Evolutionary conservation across 1,140 invertebrate genomes (phyloP).

Genomic region (Coelopa frigida): DNA sequence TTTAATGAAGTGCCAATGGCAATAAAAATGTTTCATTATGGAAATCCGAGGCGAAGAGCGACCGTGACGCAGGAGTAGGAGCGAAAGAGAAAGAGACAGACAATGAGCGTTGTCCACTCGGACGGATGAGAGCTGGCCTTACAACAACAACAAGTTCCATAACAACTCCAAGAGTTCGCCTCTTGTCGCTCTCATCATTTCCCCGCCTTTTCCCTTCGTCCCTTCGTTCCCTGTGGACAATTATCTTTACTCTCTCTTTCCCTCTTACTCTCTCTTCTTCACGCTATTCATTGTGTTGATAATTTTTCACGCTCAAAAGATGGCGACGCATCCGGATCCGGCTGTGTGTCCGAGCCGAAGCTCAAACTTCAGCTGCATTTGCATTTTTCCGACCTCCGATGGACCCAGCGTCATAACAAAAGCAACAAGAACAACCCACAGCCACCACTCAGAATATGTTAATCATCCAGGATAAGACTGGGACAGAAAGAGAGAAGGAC

Average conservation of each 20-base stretch:
- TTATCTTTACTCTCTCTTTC: no score
- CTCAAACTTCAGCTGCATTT: neutral
- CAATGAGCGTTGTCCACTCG: neutral
- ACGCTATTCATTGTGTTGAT: neutral
- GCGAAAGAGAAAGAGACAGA: neutral
- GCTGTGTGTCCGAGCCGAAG: neutral
- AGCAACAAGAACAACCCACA: no score
- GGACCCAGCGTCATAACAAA: no score
- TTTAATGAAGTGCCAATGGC: conserved; percentile 15
- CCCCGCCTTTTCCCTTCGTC: neutral
- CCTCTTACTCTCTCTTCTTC: neutral
- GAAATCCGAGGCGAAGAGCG: conserved; percentile 11
- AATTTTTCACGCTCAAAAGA: conserved; percentile 8
- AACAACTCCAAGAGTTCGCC: neutral
- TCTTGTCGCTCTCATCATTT: conserved; percentile 1
- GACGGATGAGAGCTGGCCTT: no score
- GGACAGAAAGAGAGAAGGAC: no score
- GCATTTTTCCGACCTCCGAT: no score
- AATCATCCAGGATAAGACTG: no score
- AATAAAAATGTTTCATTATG: conserved; percentile 14
- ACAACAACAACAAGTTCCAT: no score
- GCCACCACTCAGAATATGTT: no score
- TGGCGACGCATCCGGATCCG: neutral
- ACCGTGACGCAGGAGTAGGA: no score
- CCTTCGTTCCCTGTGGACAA: neutral